Base-by-base conservation (phyloP, 2,797 vertebrate species). In the Sebastes vulpes region DNA sequence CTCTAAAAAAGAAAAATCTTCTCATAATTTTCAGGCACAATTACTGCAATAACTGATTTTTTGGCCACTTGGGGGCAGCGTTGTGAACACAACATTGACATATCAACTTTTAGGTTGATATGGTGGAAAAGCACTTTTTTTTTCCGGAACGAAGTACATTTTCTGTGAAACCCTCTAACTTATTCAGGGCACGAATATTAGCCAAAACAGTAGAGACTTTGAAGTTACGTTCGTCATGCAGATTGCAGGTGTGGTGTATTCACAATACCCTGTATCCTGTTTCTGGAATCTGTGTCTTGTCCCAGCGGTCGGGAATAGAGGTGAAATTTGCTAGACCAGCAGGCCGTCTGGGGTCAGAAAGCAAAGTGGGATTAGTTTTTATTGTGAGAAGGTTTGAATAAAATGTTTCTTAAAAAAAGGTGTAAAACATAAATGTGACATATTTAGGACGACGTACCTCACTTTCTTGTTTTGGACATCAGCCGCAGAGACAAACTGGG, bases 271-370 rank as follows among this genome's bases (percentile, higher is more conserved):
- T 87, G 72, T 46, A 93, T 88, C 95, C 96, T 0, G 65, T 93
- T 8, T 83, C 74, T 3, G 92, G 90, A 31, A 88, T 77, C 80
- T 82, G 77, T 0, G 81, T 86, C 84, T 90, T 93, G 82, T 96
- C 94, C 96, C 96, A 96, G 83, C 91, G 69, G 42, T 60, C 56
- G 3, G 96, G 96, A 18, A 93, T 4, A n/a, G 72, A 3, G 9
- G 71, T 54, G 23, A 63, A 82, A n/a, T 5, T 71, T 8, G 12
- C 7, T 4, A 26, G 83, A 65, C 6, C 64, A 4, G 9, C 21
- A 31, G 75, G 77, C 48, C 59, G 89, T 72, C 87, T 94, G 61
- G 76, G 81, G 71, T 72, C 59, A 85, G 4, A 71, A 57, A 83
- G 16, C 12, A 76, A 50, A 82, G 3, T 0, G 3, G 2, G 7